phyloP scores from a whole-genome alignment of 2,113 vertebrate species.

The Apeltes quadracus region DNA sequence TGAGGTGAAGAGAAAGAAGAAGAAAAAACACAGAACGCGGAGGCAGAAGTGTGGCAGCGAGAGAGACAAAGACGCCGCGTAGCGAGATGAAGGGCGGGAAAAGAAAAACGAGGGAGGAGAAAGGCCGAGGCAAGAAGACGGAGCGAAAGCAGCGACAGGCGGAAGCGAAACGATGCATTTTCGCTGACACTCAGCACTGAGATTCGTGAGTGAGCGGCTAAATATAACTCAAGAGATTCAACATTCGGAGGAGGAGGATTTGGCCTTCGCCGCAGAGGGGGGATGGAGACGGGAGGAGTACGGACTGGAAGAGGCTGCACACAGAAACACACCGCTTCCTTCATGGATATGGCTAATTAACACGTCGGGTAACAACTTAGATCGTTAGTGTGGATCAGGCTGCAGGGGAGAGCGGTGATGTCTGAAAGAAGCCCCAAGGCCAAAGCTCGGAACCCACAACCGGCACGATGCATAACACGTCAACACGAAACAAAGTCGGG shows the following conservation, averaged over 20 bases:
- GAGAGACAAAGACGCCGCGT: conserved; percentile 35
- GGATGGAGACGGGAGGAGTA: conserved; percentile 50
- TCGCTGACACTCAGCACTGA: conserved; percentile 77
- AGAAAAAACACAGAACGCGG: conserved; percentile 51
- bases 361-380: conserved; percentile 58
- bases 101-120: conserved; percentile 49
- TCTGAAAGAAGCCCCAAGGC: conserved; percentile 48
- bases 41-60: conserved; percentile 34
- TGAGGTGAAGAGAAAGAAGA: conserved; percentile 38
- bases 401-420: conserved; percentile 24
- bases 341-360: conserved; percentile 60
- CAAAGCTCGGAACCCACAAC: conserved; percentile 18
- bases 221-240: conserved; percentile 76
- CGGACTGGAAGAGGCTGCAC: conserved; percentile 26
- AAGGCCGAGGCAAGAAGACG: conserved; percentile 56
- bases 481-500: conserved; percentile 53
- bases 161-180: conserved; percentile 77
- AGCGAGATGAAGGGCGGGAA: conserved; percentile 22
- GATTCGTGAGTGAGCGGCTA: conserved; percentile 76
- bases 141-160: conserved; percentile 69
- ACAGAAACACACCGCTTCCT: conserved; percentile 44
- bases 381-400: conserved; percentile 49
- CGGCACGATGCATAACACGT: conserved; percentile 34
- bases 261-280: conserved; percentile 40
- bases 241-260: conserved; percentile 58